Percentiles rank a stretch among this genome's conserved stretches.
Conservation (phyloP, 2,888 invertebrate species). For the Pandemis heparana region DNA sequence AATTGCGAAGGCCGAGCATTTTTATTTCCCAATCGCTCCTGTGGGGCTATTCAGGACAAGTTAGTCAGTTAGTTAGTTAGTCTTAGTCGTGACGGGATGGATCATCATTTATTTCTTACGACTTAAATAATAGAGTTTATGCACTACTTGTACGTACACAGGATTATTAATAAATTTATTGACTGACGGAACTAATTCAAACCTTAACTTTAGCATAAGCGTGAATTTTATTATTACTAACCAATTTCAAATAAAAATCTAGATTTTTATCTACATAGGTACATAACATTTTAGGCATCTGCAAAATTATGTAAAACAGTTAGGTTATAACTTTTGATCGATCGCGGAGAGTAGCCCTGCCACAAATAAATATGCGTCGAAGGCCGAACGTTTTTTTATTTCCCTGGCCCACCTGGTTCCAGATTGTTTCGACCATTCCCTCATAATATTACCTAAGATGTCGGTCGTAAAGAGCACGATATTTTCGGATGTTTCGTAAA, state of each 20-base stretch:
- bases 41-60: slow-evolving; percentile 39
- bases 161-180: too few species aligned
- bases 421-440: slow-evolving; percentile 74
- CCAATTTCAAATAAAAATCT: too few species aligned
- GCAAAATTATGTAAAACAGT: slow-evolving; percentile 1
- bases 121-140: not conserved
- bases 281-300: slow-evolving; percentile 1
- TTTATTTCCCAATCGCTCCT: slow-evolving; percentile 75
- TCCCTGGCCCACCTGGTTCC: slow-evolving; percentile 60
- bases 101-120: not conserved
- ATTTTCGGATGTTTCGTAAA: slow-evolving; percentile 74
- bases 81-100: too few species aligned
- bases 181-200: too few species aligned
- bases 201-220: too few species aligned
- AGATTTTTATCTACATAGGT: too few species aligned
- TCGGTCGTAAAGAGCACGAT: slow-evolving; percentile 73
- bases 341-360: slow-evolving; percentile 22
- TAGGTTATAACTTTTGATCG: slow-evolving; percentile 1
- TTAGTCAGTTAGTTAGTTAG: too few species aligned
- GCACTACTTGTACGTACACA: too few species aligned
- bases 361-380: slow-evolving; percentile 68
- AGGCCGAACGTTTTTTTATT: slow-evolving; percentile 72
- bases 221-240: too few species aligned
- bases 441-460: slow-evolving; percentile 76
- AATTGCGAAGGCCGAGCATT: slow-evolving; percentile 67